Base-by-base conservation (phyloP, 2,113 vertebrate species). In the Benitochromis conjunctus region DNA sequence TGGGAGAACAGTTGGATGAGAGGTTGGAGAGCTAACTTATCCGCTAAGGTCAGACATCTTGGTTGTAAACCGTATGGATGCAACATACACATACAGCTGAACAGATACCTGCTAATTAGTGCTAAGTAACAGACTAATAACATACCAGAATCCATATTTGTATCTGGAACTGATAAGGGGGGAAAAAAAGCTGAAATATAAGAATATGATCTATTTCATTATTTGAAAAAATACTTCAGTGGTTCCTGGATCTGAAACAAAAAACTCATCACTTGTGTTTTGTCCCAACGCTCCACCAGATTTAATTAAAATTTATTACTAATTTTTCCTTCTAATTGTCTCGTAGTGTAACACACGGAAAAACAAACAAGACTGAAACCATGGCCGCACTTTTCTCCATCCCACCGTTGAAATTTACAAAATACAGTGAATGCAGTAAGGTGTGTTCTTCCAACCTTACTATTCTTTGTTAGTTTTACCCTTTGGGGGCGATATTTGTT, bases 21-120 rank as follows among this genome's bases (percentile, higher is more conserved):
- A 71, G 66, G 38, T 24, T 71, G 38, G 38, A 71, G 38, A 24
- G 38, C 38, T 18, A 46, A 71, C 5, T 9, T 46, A 24, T 4
- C n/a, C 0, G 1, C 38, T 43, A 69, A 16, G n/a, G 13, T 46
- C 41, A 26, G 38, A 43, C 24, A 46, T 16, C 2, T 0, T 9
- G n/a, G 43, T 13, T 46, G 14, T 14, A 46, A 46, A 46, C 34
- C 7, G 5, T 46, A 5, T 46, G 43, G 38, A 9, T 10, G 64
- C 1, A 1, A 43, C 13, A 3, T 46, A 18, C 21, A 71, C 16
- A 26, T 26, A 26, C 21, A 46, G 21, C 21, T 1, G 41, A 71
- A 71, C 21, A 26, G 9, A 46, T 38, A 46, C 21, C 38, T 46
- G 64, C 64, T 69, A 43, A 69, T 69, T 69, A 69, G 38, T 69